These are phyloP conservation scores for Rambutsinella grinnellia DNA, from an alignment of 2,888 invertebrate species.

Conservation along the genomic window DNA sequence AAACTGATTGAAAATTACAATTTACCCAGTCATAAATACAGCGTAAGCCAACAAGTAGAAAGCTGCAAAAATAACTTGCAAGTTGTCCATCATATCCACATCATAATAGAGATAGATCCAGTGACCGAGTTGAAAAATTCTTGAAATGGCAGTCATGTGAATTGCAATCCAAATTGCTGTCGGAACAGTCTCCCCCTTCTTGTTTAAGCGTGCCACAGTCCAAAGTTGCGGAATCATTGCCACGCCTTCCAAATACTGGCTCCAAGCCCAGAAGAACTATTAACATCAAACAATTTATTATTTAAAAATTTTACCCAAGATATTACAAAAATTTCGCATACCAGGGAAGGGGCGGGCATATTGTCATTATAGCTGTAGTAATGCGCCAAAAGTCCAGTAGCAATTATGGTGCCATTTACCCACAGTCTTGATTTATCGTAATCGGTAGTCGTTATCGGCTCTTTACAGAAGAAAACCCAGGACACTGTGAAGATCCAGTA, in stretches of 20 bases:
- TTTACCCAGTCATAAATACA: conserved; percentile 2
- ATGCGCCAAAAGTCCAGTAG: conserved; percentile 2
- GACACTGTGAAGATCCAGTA: neutral
- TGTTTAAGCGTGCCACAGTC: neutral
- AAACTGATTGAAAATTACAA: too few relatives aligned
- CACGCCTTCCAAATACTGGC: conserved; percentile 24
- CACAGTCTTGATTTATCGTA: neutral
- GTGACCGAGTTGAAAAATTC: conserved; percentile 5
- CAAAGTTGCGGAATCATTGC: conserved; percentile 26
- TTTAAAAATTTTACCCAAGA: neutral
- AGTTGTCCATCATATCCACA: conserved; percentile 15
- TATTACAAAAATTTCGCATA: neutral
- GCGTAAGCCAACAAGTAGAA: neutral
- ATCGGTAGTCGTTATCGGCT: neutral
- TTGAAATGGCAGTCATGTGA: neutral
- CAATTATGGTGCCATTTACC: neutral
- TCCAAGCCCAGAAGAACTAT: conserved; percentile 16
- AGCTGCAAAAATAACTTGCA: conserved; percentile 6
- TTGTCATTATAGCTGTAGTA: conserved; percentile 13
- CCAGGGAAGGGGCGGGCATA: neutral
- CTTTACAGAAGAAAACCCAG: neutral
- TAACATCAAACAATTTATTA: neutral
- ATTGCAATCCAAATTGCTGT: neutral
- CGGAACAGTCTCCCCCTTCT: neutral
- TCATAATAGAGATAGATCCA: conserved; percentile 11